Conservation (phyloP, 2,888 invertebrate genomes). For the Antitype chi region DNA sequence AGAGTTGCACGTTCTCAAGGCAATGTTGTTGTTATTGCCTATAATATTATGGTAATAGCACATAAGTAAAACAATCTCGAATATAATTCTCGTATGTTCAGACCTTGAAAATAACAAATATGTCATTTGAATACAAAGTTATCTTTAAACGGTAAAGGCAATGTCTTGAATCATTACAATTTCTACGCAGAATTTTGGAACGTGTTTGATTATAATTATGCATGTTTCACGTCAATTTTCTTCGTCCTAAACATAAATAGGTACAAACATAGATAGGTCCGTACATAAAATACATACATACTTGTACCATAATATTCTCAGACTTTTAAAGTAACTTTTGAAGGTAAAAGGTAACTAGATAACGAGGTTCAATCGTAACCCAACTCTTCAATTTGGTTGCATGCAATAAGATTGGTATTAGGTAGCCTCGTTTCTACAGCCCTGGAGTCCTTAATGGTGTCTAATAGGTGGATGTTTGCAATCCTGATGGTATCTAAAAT, state of each 20-base stretch:
- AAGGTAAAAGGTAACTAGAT: neutral
- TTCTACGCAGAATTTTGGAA: slow-evolving; percentile 21
- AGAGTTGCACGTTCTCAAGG: slow-evolving; percentile 7
- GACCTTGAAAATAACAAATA: slow-evolving; percentile 55
- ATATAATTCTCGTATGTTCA: slow-evolving; percentile 37
- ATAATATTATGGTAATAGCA: slow-evolving; percentile 29
- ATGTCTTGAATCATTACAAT: slow-evolving; percentile 43
- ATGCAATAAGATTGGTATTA: no score
- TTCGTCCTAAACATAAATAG: neutral
- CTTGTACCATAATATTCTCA: no score
- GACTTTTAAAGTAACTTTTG: neutral
- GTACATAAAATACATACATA: neutral
- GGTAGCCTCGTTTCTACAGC: neutral
- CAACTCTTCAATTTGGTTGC: neutral
- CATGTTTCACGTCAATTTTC: slow-evolving; percentile 6
- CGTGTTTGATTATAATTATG: slow-evolving; percentile 14
- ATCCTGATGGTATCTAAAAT: neutral
- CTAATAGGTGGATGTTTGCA: neutral
- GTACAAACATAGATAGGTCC: neutral
- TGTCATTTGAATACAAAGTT: slow-evolving; percentile 57
- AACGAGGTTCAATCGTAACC: slow-evolving; percentile 1
- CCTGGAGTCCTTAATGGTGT: no score
- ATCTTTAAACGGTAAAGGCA: slow-evolving; percentile 33
- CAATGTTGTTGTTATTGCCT: slow-evolving; percentile 13
- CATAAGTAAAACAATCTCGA: slow-evolving; percentile 42